phyloP scores from a whole-genome alignment of 2,797 vertebrate species.

The Periparus ater region DNA sequence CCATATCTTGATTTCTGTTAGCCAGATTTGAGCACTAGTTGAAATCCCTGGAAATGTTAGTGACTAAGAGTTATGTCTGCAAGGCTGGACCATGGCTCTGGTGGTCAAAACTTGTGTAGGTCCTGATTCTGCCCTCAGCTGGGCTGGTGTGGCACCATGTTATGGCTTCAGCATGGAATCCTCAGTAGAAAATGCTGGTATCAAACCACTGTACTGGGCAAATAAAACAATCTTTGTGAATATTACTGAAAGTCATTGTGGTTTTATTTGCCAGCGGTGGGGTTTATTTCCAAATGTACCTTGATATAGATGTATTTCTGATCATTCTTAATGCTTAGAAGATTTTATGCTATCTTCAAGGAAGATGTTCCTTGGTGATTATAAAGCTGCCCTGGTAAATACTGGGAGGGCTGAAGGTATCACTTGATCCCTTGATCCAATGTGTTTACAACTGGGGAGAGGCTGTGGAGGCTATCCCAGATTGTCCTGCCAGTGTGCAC shows the following conservation, averaged over 20 bases:
- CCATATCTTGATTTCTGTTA: not conserved
- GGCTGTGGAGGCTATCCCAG: not conserved
- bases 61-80: not conserved
- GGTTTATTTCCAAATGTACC: not conserved
- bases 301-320: not conserved
- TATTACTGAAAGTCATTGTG: not conserved
- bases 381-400: not conserved
- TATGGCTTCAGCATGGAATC: not conserved
- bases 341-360: not conserved
- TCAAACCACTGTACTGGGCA: not conserved
- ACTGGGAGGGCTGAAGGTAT: not conserved
- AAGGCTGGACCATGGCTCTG: not conserved
- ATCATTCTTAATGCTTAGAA: not conserved
- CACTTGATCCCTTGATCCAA: not conserved
- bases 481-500: not conserved
- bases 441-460: fast-evolving
- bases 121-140: not conserved
- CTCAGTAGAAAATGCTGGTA: not conserved
- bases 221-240: not conserved
- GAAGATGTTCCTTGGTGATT: not conserved
- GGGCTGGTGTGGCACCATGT: not conserved
- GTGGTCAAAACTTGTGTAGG: fast-evolving
- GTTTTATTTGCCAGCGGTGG: not conserved
- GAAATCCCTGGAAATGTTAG: not conserved
- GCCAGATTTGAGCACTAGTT: not conserved